Evolutionary conservation across 2,113 vertebrate species (phyloP), one percentile per base, ranked within the genome.

Genomic region (Archilochus colubris): DNA sequence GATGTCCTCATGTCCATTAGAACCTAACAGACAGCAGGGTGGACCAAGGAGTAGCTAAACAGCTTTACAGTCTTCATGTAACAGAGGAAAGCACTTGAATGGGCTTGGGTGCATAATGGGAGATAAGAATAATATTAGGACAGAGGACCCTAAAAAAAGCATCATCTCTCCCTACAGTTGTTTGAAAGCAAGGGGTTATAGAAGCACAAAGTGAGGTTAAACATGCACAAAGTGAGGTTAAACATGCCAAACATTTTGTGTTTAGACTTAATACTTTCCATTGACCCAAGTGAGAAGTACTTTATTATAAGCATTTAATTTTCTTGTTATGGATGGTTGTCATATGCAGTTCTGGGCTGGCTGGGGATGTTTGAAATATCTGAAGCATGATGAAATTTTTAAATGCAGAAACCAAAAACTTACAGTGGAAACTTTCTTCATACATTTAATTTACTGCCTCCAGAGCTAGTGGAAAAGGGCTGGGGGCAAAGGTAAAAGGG

Each of bases 391-490:
- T 90, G 94, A 96, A 93, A 82, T 64, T 78, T 72, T 72, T 78
- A 91, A 90, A 77, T 93, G 73, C 82, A 94, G 82, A 93, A 95
- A 68, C 68, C 0, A 7, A 95, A 95, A 94, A 88, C 85, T 94
- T 95, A 38, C 36, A 86, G 72, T 88, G 94, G 96, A 95, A 97
- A 93, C 64, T 91, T 95, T 86, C 69, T 91, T 92, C 61, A 33
- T 93, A 7, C 27, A 46, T 83, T 93, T 93, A 72, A 88, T 93
- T 96, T 94, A 68, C 44, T 89, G 28, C 73, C 68, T 93, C 36
- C 23, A 70, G 54, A 83, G 67, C 30, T 88, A 62, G 79, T 94
- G 82, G 94, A 89, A 96, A 94, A 95, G 64, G 50, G 53, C 64
- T 81, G 43, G 75, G 36, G 73, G 88, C 64, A 96, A 79, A 78